Evolutionary conservation across 2,888 invertebrate species (phyloP), one percentile per base, ranked within the genome.

Genomic region (Carabus problematicus): DNA sequence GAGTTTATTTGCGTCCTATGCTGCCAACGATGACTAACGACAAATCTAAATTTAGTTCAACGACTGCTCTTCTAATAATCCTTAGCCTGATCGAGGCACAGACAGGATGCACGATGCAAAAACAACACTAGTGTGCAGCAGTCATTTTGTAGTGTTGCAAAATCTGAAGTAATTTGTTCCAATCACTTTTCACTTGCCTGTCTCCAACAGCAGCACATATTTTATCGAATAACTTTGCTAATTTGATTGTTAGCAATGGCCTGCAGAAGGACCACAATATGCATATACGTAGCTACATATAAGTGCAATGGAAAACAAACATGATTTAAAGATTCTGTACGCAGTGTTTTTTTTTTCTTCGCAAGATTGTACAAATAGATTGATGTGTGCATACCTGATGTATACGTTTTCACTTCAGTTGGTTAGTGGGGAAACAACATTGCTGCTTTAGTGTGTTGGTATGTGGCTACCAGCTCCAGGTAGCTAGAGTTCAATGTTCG

Each of bases 401-500:
- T 56, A 12, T 56, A n/a, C 14, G 11, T 16, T 18, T 29, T 19
- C 29, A 66, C 66, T 58, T 66, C 66, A 66, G 66, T 66, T 66
- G 66, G 66, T 66, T 66, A 66, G 66, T 66, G 58, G 66, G 66
- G 58, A 67, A 52, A 67, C 60, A 60, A 67, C 67, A 60, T 60
- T 60, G 67, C 59, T 60, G 60, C 67, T 49, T 67, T 54, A 60
- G 60, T 67, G 59, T 67, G 52, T 42, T 66, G 66, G 66, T 60
- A 67, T 60, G 60, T 67, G 42, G 54, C 59, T 67, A 43, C 52
- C 41, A 60, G 59, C 59, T 67, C 43, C 54, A 52, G 43, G 52
- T 67, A 67, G 67, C 43, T 40, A 67, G 67, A 67, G 67, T 67
- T 67, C 67, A 67, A 60, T 67, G 67, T 59, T 54, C 67, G 52